Evolutionary conservation across 2,888 invertebrate species (phyloP).

Genomic region (Timandra comae): DNA sequence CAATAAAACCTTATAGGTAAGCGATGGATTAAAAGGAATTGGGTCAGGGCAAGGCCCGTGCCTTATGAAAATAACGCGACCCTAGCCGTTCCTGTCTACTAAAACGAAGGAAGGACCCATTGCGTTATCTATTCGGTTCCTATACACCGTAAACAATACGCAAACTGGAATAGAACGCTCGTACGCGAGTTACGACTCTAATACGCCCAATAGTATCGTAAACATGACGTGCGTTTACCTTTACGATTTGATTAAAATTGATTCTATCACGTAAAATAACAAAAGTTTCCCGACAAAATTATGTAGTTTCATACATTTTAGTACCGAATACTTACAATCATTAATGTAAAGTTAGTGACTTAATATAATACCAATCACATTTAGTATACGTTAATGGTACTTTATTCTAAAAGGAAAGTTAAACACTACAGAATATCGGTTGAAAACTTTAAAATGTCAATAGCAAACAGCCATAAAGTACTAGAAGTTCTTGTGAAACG

Average conservation of each 20-base stretch:
- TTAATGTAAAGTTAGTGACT: background rate
- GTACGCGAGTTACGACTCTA: constrained; percentile 23
- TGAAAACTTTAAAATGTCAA: background rate
- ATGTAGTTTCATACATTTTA: constrained; percentile 4
- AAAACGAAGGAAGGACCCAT: constrained; percentile 42
- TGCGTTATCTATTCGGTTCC: constrained; percentile 41
- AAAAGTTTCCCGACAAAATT: too few relatives aligned
- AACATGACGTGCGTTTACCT: constrained; percentile 21
- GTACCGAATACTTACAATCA: background rate
- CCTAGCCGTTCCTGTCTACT: constrained; percentile 39
- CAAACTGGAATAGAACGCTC: constrained; percentile 25
- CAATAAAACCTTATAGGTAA: constrained; percentile 77
- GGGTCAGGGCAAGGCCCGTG: constrained; percentile 67
- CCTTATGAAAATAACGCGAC: constrained; percentile 64
- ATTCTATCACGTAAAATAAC: constrained; percentile 10
- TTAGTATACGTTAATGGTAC: too few relatives aligned
- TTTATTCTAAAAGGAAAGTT: constrained; percentile 52
- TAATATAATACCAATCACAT: too few relatives aligned
- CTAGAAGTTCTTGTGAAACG: constrained; percentile 7
- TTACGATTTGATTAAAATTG: constrained; percentile 20
- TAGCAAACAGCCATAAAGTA: constrained; percentile 2
- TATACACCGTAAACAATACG: constrained; percentile 34
- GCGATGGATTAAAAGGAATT: constrained; percentile 74
- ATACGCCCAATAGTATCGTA: constrained; percentile 23
- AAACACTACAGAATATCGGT: constrained; percentile 28